Evolutionary conservation across 2,113 vertebrate species (phyloP).

Genomic region (Epinephelus fuscoguttatus): DNA sequence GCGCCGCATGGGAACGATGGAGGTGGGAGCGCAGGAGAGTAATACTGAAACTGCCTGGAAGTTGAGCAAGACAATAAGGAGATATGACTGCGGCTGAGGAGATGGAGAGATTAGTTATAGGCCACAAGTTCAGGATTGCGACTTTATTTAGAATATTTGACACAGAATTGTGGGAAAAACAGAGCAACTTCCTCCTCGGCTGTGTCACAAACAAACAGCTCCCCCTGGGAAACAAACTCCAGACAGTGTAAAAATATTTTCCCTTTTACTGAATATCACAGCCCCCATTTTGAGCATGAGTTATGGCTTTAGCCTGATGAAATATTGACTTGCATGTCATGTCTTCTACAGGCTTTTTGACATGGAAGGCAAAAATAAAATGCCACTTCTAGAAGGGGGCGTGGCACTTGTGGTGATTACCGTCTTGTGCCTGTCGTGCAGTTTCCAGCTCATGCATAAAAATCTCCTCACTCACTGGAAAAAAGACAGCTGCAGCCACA

Average conservation of each 20-base stretch:
- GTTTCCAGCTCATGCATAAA: not conserved
- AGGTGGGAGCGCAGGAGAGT: conserved; percentile 16
- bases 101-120: conserved; percentile 7
- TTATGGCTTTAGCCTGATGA: conserved; percentile 12
- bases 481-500: not conserved
- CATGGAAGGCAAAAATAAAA: conserved; percentile 2
- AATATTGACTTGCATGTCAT: conserved; percentile 19
- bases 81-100: not conserved
- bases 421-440: not conserved
- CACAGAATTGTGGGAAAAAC: conserved; percentile 69
- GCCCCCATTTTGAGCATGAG: conserved; percentile 3
- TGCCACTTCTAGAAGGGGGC: not conserved
- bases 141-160: conserved; percentile 52
- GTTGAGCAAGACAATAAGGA: conserved; percentile 19
- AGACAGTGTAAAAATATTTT: conserved; percentile 50
- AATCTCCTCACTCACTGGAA: not conserved
- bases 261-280: conserved; percentile 27
- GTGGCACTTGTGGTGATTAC: not conserved
- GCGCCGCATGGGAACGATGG: conserved; percentile 40
- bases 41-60: not conserved
- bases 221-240: conserved; percentile 61
- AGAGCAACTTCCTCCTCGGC: conserved; percentile 49
- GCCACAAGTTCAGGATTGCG: conserved; percentile 36
- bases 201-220: conserved; percentile 63
- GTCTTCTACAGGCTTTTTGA: not conserved